Conservation (phyloP, 2,113 vertebrate genomes). For the Bos javanicus region DNA sequence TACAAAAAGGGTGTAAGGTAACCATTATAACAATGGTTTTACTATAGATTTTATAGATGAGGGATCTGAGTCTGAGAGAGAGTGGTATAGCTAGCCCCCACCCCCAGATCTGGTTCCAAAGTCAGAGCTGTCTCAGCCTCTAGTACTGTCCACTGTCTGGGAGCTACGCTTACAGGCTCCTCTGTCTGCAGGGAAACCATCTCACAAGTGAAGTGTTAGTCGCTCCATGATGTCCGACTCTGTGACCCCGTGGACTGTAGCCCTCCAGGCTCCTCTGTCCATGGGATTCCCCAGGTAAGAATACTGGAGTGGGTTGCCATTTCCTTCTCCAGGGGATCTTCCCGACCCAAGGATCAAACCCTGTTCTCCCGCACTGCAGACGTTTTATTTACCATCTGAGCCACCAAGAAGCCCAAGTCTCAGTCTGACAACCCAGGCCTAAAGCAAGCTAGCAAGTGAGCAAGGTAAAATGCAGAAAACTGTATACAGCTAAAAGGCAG, state of each 20-base stretch:
- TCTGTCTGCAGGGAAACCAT: background rate
- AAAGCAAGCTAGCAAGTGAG: background rate
- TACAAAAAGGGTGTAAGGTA: background rate
- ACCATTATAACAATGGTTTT: background rate
- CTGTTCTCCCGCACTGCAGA: background rate
- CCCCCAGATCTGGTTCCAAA: background rate
- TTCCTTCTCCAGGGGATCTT: background rate
- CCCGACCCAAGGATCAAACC: background rate
- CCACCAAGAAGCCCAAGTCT: background rate
- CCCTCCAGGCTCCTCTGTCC: background rate
- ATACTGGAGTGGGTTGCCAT: background rate
- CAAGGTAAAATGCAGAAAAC: background rate
- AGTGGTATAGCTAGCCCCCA: too few relatives aligned
- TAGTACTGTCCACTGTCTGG: background rate
- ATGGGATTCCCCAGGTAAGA: background rate
- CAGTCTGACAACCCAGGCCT: background rate
- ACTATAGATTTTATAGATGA: background rate
- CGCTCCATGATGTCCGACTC: rapidly evolving
- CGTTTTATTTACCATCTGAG: background rate
- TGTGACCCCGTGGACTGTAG: background rate
- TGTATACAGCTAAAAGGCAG: background rate
- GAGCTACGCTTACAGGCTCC: background rate
- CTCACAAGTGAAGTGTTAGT: background rate
- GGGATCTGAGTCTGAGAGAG: background rate
- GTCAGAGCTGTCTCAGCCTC: background rate